These are phyloP conservation scores for Pseudoips prasinana DNA, from an alignment of 2,888 invertebrate genomes.

Conservation along the genomic window DNA sequence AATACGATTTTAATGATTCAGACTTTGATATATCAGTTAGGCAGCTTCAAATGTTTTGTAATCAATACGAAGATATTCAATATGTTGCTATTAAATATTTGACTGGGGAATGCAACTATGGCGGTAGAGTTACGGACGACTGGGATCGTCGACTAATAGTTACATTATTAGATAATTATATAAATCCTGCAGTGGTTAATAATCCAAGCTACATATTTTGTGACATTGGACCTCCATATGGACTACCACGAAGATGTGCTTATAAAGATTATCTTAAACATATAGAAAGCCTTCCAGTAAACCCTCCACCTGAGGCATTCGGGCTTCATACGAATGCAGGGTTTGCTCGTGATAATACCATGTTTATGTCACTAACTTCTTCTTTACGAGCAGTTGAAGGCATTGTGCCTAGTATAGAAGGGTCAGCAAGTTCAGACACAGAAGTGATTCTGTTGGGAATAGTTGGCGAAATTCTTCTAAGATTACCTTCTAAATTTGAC, in stretches of 20 bases:
- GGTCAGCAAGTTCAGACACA: slow-evolving; percentile 84
- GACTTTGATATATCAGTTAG: slow-evolving; percentile 92
- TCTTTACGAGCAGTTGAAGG: slow-evolving; percentile 90
- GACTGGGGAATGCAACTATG: slow-evolving; percentile 95
- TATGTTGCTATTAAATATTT: slow-evolving; percentile 93
- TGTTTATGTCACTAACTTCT: slow-evolving; percentile 86
- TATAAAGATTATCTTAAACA: slow-evolving; percentile 89
- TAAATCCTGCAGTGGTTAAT: slow-evolving; percentile 84
- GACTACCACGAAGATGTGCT: slow-evolving; percentile 86
- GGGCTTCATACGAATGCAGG: slow-evolving; percentile 96
- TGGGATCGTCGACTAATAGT: slow-evolving; percentile 91
- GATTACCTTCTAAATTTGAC: slow-evolving; percentile 85
- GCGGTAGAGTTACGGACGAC: slow-evolving; percentile 93
- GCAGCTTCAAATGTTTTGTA: slow-evolving; percentile 91
- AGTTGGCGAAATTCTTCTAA: slow-evolving; percentile 81
- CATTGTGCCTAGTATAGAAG: slow-evolving; percentile 73
- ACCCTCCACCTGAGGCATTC: slow-evolving; percentile 92
- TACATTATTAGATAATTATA: slow-evolving; percentile 88
- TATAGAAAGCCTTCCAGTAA: slow-evolving; percentile 87
- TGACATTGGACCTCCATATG: slow-evolving; percentile 82
- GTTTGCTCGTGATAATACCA: slow-evolving; percentile 91
- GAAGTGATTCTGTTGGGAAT: slow-evolving; percentile 85
- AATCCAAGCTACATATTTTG: slow-evolving; percentile 85
- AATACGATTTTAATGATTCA: slow-evolving; percentile 92
- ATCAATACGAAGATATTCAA: slow-evolving; percentile 89